Evolutionary conservation across 2,888 invertebrate species (phyloP), one percentile per base, ranked within the genome.

Genomic region (Chymomyza amoena): DNA sequence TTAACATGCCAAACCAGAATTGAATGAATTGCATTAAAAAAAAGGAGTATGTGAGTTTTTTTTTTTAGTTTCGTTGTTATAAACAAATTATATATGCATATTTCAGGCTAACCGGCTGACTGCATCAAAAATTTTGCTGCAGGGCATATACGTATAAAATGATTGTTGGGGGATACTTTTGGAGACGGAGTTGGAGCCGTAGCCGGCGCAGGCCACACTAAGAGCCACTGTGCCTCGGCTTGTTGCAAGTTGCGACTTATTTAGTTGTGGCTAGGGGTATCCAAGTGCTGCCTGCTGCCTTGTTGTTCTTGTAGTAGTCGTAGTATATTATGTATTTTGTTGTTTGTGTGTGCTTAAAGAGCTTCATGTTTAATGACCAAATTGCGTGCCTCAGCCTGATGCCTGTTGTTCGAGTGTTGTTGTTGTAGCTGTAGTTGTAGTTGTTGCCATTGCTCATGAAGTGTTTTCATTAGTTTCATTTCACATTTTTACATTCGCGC

Each of bases 321-420:
- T 13, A 68, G 69, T n/a, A 20, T n/a, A 20, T 45, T 45, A 45
- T 45, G 52, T 52, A 20, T 54, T 10, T 54, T 16, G 16, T 9
- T 80, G 75, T 87, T 73, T 84, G 88, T 88, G 88, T 88, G 87
- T 87, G 87, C 87, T 84, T 45, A 84, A 84, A 84, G 83, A 84
- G 83, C 88, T 84, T 88, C 83, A 84, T 84, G 88, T 84, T 84
- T 85, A 85, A 85, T 89, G 84, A 85, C 79, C 88, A 69, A 83
- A 87, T 85, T 85, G 84, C 84, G 84, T 85, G 84, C 84, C 85
- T 87, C 81, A 79, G 80, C 66, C 75, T 72, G 39, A 59, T 68
- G 75, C 71, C 61, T 61, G 66, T 66, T 73, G 72, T 65, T 7
- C 32, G 32, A 32, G 32, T 54, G 61, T 75, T 66, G 57, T 64